phyloP scores from a whole-genome alignment of 2,888 invertebrate genomes.

The Meliscaeva auricollis region DNA sequence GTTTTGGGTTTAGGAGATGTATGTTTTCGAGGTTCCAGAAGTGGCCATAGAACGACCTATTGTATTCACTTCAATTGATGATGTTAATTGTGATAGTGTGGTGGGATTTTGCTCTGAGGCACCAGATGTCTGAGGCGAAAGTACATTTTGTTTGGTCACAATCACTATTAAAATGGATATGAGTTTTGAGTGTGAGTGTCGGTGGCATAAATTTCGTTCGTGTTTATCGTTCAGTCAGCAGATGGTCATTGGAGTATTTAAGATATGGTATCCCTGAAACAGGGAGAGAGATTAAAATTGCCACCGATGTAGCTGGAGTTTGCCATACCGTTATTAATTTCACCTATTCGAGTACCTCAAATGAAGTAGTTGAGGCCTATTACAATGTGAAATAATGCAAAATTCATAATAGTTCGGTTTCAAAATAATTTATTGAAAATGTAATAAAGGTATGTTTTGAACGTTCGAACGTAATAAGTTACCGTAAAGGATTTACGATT shows the following conservation, averaged over 20 bases:
- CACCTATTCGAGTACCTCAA: neutral
- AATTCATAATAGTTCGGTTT: neutral
- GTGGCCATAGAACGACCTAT: conserved; percentile 34
- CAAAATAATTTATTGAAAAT: neutral
- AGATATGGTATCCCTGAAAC: neutral
- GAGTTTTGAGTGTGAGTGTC: neutral
- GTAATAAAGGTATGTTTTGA: neutral
- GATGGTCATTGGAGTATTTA: conserved; percentile 44
- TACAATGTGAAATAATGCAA: neutral
- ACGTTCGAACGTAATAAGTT: too few species aligned
- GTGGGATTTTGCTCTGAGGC: conserved; percentile 46
- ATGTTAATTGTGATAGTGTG: conserved; percentile 61
- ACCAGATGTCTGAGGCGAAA: conserved; percentile 15
- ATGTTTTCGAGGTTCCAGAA: conserved; percentile 47
- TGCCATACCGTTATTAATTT: conserved; percentile 32
- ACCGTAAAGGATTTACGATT: too few species aligned
- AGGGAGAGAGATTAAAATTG: neutral
- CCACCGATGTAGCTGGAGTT: neutral
- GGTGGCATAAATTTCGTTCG: conserved; percentile 40
- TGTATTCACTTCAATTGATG: conserved; percentile 63
- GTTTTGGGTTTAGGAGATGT: conserved; percentile 4
- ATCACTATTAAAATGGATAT: too few species aligned
- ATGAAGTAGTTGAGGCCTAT: conserved; percentile 24
- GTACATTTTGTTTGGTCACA: neutral
- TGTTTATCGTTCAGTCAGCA: conserved; percentile 52